These are phyloP conservation scores for Drosophila ananassae DNA, from an alignment of 1,140 invertebrate species.

Conservation along the genomic window DNA sequence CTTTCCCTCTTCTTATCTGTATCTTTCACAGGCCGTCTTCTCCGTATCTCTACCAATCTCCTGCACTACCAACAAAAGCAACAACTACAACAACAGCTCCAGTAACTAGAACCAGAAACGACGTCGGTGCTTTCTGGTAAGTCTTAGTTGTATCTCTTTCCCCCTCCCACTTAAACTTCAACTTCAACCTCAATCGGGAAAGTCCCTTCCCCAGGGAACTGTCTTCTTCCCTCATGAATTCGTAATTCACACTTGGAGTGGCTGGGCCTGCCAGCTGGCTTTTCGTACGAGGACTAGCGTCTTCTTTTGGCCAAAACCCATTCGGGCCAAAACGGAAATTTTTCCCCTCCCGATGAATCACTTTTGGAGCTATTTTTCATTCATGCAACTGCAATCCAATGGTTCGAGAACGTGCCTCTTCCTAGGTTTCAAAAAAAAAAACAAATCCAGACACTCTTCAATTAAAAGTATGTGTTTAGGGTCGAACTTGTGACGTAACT, in stretches of 20 bases:
- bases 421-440: background rate
- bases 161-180: background rate
- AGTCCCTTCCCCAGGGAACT: background rate
- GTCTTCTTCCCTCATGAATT: background rate
- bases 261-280: too few relatives aligned
- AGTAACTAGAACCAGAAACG: slow-evolving; percentile 11
- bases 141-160: background rate
- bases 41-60: slow-evolving; percentile 8
- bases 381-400: slow-evolving; percentile 7
- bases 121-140: background rate
- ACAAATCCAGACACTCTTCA: slow-evolving; percentile 2
- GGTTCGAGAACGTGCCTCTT: slow-evolving; percentile 8
- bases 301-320: background rate
- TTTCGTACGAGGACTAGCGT: background rate
- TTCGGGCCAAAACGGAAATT: background rate
- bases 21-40: background rate
- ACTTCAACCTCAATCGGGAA: background rate
- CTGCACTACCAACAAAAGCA: slow-evolving; percentile 9
- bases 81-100: slow-evolving; percentile 9
- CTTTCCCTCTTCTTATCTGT: slow-evolving; percentile 5
- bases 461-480: slow-evolving; percentile 7
- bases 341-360: background rate
- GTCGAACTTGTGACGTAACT: slow-evolving; percentile 1
- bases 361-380: slow-evolving; percentile 2
- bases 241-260: background rate